Base-by-base conservation (phyloP, 2,797 vertebrate genomes). In the Syncerus caffer region DNA sequence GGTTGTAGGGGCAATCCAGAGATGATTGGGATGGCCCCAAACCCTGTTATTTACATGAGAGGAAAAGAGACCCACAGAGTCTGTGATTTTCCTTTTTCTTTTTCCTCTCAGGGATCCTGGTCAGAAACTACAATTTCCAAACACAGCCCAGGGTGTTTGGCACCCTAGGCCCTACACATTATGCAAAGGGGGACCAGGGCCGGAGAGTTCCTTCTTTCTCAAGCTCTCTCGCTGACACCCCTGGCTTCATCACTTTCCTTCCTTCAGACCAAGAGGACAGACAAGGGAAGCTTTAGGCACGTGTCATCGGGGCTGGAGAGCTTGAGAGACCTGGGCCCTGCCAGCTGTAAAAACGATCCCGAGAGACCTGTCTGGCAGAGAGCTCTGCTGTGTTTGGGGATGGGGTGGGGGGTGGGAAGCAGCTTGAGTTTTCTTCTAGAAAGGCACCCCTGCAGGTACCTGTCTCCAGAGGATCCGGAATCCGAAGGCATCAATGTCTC, bases 11-110 rank as follows among this genome's bases (percentile, higher is more conserved):
- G 38, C 3, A 51, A 31, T 45, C 50, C 29, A 14, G 74, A 76
- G 53, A 23, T 14, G 79, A 57, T 15, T 16, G 47, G 71, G 76
- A 50, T 1, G 5, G 19, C 34, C 38, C 4, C 17, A 50, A 71
- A 27, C 13, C n/a, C 60, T 55, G 53, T 79, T 53, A 86, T 57
- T 84, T 67, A 85, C 34, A 14, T 25, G 17, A 29, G 55, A 79
- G 34, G 38, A 62, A 78, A 89, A 60, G 27, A 29, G 15, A 53
- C n/a, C 58, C 31, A 38, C 19, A 58, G 31, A 9, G 42, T 90
- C 90, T 93, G 57, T 34, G 31, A 53, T 50, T 89, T 86, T 87
- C 38, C n/a, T 55, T 85, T 64, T 42, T 53, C 17, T 85, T 64
- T 34, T 53, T 10, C 0, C 0, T 0, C 57, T 90, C 62, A 29